A percentile compares a stretch with the other conserved stretches of the same genome.
phyloP scores from a whole-genome alignment of 2,113 vertebrate genomes.

The Regulus satrapa region DNA sequence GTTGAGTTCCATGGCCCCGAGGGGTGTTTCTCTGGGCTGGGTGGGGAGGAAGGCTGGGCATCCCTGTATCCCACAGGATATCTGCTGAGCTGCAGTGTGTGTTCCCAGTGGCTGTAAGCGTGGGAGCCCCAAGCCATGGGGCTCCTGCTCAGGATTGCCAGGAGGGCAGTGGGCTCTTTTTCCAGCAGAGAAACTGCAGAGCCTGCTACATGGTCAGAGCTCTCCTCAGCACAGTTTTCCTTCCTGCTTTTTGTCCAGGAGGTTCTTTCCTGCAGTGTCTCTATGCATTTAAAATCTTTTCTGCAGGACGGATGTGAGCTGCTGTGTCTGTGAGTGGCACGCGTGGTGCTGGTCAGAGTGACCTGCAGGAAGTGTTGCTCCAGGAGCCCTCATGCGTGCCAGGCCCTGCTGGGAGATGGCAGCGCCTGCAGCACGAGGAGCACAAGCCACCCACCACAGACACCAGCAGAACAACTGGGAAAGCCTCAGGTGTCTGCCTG shows the following conservation, averaged over 20 bases:
- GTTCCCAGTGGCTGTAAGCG: fast-evolving
- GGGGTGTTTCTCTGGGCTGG: background rate
- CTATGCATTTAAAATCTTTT: background rate
- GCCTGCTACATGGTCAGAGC: background rate
- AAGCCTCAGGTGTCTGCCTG: background rate
- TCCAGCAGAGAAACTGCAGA: background rate
- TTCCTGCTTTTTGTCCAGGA: background rate
- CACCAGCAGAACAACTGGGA: background rate
- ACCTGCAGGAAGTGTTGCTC: fast-evolving
- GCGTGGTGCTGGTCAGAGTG: background rate
- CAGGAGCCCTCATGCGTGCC: fast-evolving
- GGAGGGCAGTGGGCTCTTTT: fast-evolving
- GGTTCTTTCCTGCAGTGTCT: background rate
- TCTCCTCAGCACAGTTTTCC: background rate
- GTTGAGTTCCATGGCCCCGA: fast-evolving
- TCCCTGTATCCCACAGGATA: background rate
- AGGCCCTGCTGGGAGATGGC: background rate
- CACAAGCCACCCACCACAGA: background rate
- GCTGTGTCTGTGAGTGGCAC: background rate
- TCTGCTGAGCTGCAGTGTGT: background rate
- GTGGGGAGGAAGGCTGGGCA: background rate
- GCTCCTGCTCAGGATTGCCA: background rate
- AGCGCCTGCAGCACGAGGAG: background rate
- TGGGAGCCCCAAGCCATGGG: background rate
- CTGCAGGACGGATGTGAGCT: background rate